phyloP scores from a whole-genome alignment of 2,113 vertebrate species.

The Hippocampus comes region DNA sequence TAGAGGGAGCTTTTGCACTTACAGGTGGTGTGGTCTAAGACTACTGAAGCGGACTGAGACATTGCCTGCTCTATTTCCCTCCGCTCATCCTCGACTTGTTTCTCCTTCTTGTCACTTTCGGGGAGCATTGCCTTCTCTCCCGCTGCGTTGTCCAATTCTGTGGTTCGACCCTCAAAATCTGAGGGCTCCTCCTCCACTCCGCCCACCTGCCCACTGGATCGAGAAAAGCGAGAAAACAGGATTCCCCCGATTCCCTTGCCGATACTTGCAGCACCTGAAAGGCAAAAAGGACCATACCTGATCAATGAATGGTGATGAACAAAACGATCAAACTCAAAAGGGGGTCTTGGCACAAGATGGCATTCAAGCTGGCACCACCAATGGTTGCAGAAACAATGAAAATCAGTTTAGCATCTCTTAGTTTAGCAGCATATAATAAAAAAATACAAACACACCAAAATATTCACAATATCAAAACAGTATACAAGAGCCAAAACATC shows the following conservation, averaged over 20 bases:
- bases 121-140: conserved; percentile 27
- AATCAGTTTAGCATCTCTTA: too few relatives aligned
- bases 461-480: too few relatives aligned
- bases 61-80: conserved; percentile 54
- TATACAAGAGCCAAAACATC: too few relatives aligned
- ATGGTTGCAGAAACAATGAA: too few relatives aligned
- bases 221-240: conserved; percentile 90
- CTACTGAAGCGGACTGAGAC: conserved; percentile 76
- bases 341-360: background rate
- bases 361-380: background rate
- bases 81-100: conserved; percentile 72
- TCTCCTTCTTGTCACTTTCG: conserved; percentile 59
- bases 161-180: conserved; percentile 52
- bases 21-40: conserved; percentile 82
- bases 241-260: conserved; percentile 95
- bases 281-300: background rate
- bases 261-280: conserved; percentile 87
- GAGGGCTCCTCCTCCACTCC: conserved; percentile 70
- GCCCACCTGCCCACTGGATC: conserved; percentile 73
- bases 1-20: conserved; percentile 40
- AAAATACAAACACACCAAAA: too few relatives aligned
- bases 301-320: background rate
- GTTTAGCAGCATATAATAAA: too few relatives aligned
- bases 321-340: background rate
- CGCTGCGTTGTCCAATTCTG: conserved; percentile 60